Evolutionary conservation across 2,797 vertebrate genomes (phyloP), one percentile per base, ranked within the genome.

Genomic region (Jordanella pulchra): DNA sequence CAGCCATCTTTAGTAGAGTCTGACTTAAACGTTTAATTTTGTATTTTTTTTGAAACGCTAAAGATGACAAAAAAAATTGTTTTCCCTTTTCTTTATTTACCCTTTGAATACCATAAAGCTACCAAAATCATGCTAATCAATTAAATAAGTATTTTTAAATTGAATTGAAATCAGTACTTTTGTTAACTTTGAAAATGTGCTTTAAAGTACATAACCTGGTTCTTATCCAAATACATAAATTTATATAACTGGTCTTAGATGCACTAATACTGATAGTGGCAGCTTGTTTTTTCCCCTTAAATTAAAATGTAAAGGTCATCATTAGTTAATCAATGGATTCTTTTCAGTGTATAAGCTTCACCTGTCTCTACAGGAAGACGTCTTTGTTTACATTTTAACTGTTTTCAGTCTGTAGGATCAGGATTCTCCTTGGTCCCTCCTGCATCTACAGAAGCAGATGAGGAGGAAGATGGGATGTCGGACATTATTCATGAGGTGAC

Each of bases 391-490:
- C 35, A 39, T 45, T 79, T 28, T 53, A 17, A 72, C 21, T 76
- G 14, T 75, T 1, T 84, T 25, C 47, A 95, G 95, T 95, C 95
- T 50, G 79, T 97, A 39, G 92, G 95, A 58, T 92, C 96, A 2
- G 95, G 96, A 65, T 90, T 96, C 56, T 95, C 96, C 6, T 89
- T 97, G 14, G 97, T 99, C 47, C 93, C 95, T 71, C 95, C 96
- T 7, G 93, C 95, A 3, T 94, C 94, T 44, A 91, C 93, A 0
- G 97, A 99, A 72, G 89, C 95, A 0, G 98, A 99, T 65, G 98
- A 99, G 82, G 97, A 99, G 42, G 98, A 99, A 86, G 98, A 99
- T 13, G 98, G 97, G n/a, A 99, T 99, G 98, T 96, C 95, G 0
- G 98, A 99, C 85, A 95, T 99, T 86, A 96, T 96, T 4, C 96